Percentiles rank a stretch among this genome's conserved stretches.
phyloP scores from a whole-genome alignment of 2,797 vertebrate genomes.

The Triplophysa bombifrons region DNA sequence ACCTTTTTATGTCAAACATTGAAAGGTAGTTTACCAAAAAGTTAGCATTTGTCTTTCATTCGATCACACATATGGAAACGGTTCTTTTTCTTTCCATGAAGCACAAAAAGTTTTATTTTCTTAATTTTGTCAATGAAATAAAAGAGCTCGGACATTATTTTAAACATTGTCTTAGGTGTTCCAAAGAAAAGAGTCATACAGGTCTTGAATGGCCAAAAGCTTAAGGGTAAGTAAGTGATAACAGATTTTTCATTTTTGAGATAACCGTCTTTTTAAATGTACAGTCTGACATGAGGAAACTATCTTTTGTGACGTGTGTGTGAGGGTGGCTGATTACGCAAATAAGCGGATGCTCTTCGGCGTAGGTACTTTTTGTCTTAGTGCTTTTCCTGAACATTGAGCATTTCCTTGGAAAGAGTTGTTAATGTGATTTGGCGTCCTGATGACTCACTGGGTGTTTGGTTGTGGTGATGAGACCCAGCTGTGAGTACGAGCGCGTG shows the following conservation, averaged over 20 bases:
- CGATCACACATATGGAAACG: too few species aligned
- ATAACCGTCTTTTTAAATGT: not conserved
- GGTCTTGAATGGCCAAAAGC: not conserved
- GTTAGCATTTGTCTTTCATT: too few species aligned
- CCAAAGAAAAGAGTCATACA: not conserved
- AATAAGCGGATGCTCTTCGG: conserved; percentile 18
- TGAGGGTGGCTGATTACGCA: conserved; percentile 8
- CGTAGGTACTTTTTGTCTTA: conserved; percentile 30
- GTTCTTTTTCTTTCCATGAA: too few species aligned
- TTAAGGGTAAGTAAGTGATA: not conserved
- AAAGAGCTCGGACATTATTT: too few species aligned
- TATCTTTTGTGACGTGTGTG: conserved; percentile 10
- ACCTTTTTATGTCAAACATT: not conserved
- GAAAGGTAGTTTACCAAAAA: too few species aligned
- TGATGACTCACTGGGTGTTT: conserved; percentile 65
- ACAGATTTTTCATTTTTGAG: not conserved
- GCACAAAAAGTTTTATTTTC: too few species aligned
- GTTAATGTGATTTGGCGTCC: conserved; percentile 63
- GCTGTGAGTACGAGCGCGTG: conserved; percentile 67
- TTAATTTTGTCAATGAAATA: too few species aligned
- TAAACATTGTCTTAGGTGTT: not conserved
- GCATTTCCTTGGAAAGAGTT: conserved; percentile 56
- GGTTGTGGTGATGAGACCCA: conserved; percentile 64
- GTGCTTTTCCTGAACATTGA: conserved; percentile 54
- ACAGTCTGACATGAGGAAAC: not conserved